phyloP scores from a whole-genome alignment of 2,113 vertebrate genomes.

The Alethe castanea region DNA sequence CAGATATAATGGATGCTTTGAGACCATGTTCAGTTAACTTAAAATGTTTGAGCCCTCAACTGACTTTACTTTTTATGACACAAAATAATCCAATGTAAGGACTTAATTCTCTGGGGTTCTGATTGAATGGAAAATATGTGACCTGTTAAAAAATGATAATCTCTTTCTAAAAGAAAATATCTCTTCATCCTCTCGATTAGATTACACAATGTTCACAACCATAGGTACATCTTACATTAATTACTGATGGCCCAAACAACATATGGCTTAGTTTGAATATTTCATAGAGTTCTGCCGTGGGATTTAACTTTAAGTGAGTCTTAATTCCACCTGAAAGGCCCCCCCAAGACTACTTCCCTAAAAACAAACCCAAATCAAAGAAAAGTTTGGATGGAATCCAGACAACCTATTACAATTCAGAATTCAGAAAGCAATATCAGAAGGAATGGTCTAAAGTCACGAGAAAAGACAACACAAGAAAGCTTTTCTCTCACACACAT shows the following conservation, averaged over 20 bases:
- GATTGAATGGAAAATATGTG: neutral
- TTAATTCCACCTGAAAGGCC: slow-evolving; percentile 40
- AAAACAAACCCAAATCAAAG: slow-evolving; percentile 41
- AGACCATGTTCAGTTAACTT: neutral
- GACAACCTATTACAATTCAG: slow-evolving; percentile 26
- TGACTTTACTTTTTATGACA: neutral
- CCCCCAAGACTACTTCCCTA: slow-evolving; percentile 25
- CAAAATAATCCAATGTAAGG: neutral
- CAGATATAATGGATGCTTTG: neutral
- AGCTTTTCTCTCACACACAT: slow-evolving; percentile 1
- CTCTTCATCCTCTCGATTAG: neutral
- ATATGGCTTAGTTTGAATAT: slow-evolving; percentile 65
- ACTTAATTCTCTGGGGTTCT: neutral
- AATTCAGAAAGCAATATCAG: slow-evolving; percentile 32
- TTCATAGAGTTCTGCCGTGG: slow-evolving; percentile 38
- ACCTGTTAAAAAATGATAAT: neutral
- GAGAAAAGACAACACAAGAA: neutral
- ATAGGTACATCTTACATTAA: slow-evolving; percentile 21
- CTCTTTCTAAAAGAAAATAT: neutral
- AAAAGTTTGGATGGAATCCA: neutral
- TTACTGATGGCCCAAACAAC: slow-evolving; percentile 48
- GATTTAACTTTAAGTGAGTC: slow-evolving; percentile 28
- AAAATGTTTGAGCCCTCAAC: neutral
- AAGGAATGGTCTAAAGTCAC: neutral
- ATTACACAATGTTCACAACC: neutral